Evolutionary conservation across 2,113 vertebrate species (phyloP).

Genomic region (Elgaria multicarinata): DNA sequence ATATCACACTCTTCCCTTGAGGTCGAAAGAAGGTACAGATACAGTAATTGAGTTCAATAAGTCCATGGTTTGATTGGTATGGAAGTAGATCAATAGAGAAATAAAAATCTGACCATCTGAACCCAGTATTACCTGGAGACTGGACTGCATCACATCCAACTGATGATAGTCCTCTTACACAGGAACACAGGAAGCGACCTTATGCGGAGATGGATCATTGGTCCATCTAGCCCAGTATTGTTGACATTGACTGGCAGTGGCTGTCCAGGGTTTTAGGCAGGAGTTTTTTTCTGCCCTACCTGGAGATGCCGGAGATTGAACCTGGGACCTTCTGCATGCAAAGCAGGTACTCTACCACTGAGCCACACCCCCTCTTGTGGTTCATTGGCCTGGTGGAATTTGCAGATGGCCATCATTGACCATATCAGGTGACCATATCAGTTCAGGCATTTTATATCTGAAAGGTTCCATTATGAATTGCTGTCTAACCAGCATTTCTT

Average conservation of each 20-base stretch:
- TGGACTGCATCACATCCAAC: not conserved
- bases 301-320: too few species aligned
- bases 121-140: not conserved
- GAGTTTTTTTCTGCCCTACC: too few species aligned
- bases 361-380: too few species aligned
- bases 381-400: not conserved
- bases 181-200: too few species aligned
- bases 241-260: too few species aligned
- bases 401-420: not conserved
- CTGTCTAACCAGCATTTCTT: not conserved
- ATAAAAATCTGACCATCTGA: not conserved
- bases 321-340: too few species aligned
- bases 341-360: too few species aligned
- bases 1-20: not conserved
- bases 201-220: too few species aligned
- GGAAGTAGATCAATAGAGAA: not conserved
- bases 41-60: not conserved
- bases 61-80: not conserved
- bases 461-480: not conserved
- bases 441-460: not conserved
- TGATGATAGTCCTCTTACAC: not conserved
- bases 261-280: too few species aligned
- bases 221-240: too few species aligned
- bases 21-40: not conserved
- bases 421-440: not conserved